Base-by-base conservation (phyloP, 2,113 vertebrate species). In the Thymallus thymallus region DNA sequence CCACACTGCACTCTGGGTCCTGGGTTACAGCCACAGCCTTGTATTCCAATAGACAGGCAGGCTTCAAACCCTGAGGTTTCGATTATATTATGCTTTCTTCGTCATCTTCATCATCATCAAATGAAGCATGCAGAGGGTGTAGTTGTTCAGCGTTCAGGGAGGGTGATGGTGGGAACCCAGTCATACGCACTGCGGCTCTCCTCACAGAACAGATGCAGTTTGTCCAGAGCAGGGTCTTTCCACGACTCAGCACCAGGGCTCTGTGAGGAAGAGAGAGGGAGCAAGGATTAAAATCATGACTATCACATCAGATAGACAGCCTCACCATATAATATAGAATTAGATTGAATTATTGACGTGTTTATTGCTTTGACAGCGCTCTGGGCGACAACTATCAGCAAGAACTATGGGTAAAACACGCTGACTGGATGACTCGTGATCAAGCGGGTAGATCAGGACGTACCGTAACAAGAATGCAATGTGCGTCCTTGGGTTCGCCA, bases 391-490 rank as follows among this genome's bases (percentile, higher is more conserved):
- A 41, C 3, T 60, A 60, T 22, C 18, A 22, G 5, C n/a, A n/a
- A 23, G 7, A 60, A 10, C 18, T 23, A 9, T 60, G 41, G 16
- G 26, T 26, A 20, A 64, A 29, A 20, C 13, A 32, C 30, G 29
- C n/a, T 56, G 68, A 68, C 69, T 85, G 65, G 30, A 29, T 32
- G 29, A 76, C 32, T 76, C 29, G 23, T 75, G 61, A 26, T 68
- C 60, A 75, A n/a, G 68, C 66, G 7, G 75, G 51, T 58, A n/a
- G n/a, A 16, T 58, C 45, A 20, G 22, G 69, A 91, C 96, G 80
- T 92, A 98, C 98, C 94, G 95, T 97, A 80, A 99, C 95, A 45
- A 99, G 95, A 82, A 99, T 96, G 92, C 98, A 99, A 82, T 99
- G 98, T 1, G 96, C 89, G 87, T 99, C 98, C 35, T 93, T 94